Conservation (phyloP, 2,888 invertebrate species). For the Volucella zonaria region DNA sequence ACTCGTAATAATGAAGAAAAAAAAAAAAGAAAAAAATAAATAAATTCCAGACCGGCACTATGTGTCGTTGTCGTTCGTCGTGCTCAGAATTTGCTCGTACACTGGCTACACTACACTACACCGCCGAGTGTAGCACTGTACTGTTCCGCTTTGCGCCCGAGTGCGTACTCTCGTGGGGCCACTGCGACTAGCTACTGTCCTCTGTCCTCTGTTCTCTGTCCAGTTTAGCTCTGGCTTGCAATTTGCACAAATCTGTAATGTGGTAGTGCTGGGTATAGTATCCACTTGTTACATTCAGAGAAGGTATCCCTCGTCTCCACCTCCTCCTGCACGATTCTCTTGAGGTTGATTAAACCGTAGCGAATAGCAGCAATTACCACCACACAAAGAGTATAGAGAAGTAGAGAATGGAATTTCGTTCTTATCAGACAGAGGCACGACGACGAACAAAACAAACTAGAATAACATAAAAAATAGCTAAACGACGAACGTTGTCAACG, state of each 20-base stretch:
- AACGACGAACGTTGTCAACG: constrained; percentile 69
- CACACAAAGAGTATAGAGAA: constrained; percentile 43
- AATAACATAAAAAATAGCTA: constrained; percentile 61
- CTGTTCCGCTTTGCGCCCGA: constrained; percentile 51
- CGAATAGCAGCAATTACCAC: constrained; percentile 55
- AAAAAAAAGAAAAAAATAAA: constrained; percentile 53
- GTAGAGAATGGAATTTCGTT: constrained; percentile 57
- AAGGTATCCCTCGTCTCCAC: background rate
- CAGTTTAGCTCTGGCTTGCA: constrained; percentile 45
- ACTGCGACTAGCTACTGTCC: constrained; percentile 26
- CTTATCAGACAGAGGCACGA: constrained; percentile 63
- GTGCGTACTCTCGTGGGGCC: constrained; percentile 62
- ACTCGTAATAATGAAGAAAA: constrained; percentile 48
- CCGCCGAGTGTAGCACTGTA: constrained; percentile 51
- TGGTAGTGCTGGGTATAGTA: constrained; percentile 41
- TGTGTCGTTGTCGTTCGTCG: constrained; percentile 76
- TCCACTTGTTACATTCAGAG: constrained; percentile 64
- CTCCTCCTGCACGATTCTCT: constrained; percentile 23
- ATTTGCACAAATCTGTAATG: constrained; percentile 62
- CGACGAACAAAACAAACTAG: constrained; percentile 34
- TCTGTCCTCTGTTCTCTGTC: constrained; percentile 58
- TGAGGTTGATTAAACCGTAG: constrained; percentile 5
- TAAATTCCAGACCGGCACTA: constrained; percentile 69
- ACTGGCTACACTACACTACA: constrained; percentile 69
- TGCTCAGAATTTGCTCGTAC: constrained; percentile 75